Evolutionary conservation across 1,140 invertebrate genomes (phyloP).

Genomic region (Cecropterus lyciades): DNA sequence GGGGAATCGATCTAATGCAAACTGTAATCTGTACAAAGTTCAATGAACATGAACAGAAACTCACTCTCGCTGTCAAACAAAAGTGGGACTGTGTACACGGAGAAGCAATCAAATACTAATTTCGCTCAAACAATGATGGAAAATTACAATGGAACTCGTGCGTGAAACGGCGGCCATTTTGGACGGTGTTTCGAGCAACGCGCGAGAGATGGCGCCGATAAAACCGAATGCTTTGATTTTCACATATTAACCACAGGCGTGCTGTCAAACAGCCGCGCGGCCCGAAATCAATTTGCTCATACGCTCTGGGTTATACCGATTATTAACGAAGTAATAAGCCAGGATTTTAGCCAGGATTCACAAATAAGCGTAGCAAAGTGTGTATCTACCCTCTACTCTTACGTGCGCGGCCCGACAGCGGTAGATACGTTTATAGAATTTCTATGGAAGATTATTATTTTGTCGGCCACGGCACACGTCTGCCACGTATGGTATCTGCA

Average conservation of each 20-base stretch:
- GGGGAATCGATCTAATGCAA: conserved; percentile 10
- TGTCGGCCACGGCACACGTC: no score
- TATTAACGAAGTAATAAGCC: no score
- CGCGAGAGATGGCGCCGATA: conserved; percentile 25
- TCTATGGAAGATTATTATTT: no score
- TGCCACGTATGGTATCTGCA: no score
- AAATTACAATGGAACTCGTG: conserved; percentile 67
- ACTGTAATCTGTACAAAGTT: conserved; percentile 35
- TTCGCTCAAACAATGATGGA: conserved; percentile 62
- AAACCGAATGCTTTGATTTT: conserved; percentile 18
- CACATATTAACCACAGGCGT: background rate
- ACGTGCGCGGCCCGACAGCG: no score
- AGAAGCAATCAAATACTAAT: conserved; percentile 63
- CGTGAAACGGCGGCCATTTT: conserved; percentile 55
- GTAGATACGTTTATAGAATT: no score
- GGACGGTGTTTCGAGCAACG: conserved; percentile 22
- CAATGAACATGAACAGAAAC: conserved; percentile 35
- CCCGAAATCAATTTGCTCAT: no score
- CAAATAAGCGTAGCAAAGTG: no score
- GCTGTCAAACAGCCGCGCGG: no score
- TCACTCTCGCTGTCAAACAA: conserved; percentile 28
- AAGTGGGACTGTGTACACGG: conserved; percentile 24
- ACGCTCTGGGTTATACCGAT: no score
- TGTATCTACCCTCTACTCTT: no score
- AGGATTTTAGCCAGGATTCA: no score